Percentiles rank a stretch among this genome's conserved stretches.
Conservation (phyloP, 2,888 invertebrate species). For the Cybosia mesomella region DNA sequence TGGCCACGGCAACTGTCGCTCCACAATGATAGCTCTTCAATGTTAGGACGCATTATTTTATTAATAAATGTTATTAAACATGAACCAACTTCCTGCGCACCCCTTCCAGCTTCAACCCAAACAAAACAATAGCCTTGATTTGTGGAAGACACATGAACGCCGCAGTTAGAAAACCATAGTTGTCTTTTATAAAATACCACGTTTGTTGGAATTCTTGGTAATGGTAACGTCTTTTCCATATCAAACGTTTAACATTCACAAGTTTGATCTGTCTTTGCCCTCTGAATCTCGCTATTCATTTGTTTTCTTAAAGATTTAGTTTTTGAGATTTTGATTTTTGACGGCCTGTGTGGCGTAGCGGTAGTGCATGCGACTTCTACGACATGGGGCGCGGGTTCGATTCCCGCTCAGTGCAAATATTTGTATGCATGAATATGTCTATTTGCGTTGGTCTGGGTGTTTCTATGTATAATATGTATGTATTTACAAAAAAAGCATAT, state of each 20-base stretch:
- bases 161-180: constrained; percentile 29
- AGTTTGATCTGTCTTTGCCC: constrained; percentile 21
- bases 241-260: constrained; percentile 27
- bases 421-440: too few species aligned
- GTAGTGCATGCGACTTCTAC: too few species aligned
- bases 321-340: too few species aligned
- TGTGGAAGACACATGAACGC: constrained; percentile 19
- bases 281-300: constrained; percentile 26
- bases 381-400: too few species aligned
- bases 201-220: constrained; percentile 29
- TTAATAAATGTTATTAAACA: constrained; percentile 7
- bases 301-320: constrained; percentile 27
- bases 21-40: constrained; percentile 23
- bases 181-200: constrained; percentile 30
- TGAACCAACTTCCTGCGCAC: constrained; percentile 26
- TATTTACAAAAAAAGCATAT: too few species aligned
- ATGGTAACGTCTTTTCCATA: constrained; percentile 29
- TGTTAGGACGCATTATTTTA: background rate
- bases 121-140: constrained; percentile 27
- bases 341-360: too few species aligned
- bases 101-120: constrained; percentile 36
- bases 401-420: too few species aligned
- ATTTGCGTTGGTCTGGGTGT: too few species aligned
- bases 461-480: too few species aligned
- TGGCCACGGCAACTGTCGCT: constrained; percentile 19